Conservation (phyloP, 2,113 vertebrate genomes). For the Microcebus murinus region DNA sequence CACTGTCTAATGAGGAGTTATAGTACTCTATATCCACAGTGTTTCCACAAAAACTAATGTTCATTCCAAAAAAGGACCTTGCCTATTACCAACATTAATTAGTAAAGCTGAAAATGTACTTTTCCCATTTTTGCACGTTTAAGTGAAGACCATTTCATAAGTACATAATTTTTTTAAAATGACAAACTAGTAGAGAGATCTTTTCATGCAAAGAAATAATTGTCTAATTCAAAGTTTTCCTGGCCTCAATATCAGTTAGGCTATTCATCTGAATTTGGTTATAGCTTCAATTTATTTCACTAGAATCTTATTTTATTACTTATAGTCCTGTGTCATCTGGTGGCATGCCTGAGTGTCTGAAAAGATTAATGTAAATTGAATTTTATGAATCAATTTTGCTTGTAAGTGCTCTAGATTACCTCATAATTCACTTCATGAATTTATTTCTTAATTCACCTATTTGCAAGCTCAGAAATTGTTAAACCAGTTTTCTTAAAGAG, state of each 20-base stretch:
- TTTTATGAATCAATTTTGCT: slow-evolving; percentile 51
- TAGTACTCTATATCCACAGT: not conserved
- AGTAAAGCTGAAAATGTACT: not conserved
- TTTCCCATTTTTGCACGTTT: not conserved
- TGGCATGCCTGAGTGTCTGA: slow-evolving; percentile 13
- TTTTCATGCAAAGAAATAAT: slow-evolving; percentile 43
- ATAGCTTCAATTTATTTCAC: slow-evolving; percentile 13
- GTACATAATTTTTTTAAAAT: slow-evolving; percentile 36
- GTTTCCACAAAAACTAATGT: slow-evolving; percentile 9
- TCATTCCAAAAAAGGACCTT: not conserved
- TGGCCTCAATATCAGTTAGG: not conserved
- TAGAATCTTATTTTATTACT: slow-evolving; percentile 55
- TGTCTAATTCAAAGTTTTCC: not conserved
- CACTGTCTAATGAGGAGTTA: not conserved
- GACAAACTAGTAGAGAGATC: not conserved
- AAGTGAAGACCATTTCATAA: slow-evolving; percentile 15
- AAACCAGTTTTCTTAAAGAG: not conserved
- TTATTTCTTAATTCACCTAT: slow-evolving; percentile 57
- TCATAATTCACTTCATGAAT: slow-evolving; percentile 39
- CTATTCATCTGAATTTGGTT: slow-evolving; percentile 9
- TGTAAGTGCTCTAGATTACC: slow-evolving; percentile 45
- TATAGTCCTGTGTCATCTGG: not conserved
- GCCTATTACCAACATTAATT: not conserved
- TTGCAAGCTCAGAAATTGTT: slow-evolving; percentile 36
- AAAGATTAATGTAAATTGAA: slow-evolving; percentile 57